phyloP scores from a whole-genome alignment of 2,113 vertebrate genomes.

The Dermatemys mawii region DNA sequence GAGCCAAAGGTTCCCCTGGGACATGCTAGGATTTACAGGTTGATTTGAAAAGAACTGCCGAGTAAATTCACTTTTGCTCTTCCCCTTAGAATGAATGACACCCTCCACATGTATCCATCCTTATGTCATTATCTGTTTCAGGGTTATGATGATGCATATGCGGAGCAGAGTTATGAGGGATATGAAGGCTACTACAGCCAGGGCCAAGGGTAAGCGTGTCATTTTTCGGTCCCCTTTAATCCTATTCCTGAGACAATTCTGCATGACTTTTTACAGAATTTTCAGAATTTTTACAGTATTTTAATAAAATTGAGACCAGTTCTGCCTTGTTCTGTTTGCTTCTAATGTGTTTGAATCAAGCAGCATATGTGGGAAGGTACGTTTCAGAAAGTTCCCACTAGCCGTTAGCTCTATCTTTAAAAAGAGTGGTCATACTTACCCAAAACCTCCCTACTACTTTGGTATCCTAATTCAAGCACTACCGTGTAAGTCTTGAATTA shows the following conservation, averaged over 20 bases:
- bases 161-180: constrained; percentile 90
- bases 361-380: not conserved
- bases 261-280: not conserved
- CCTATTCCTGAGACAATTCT: not conserved
- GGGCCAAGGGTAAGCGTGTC: constrained; percentile 88
- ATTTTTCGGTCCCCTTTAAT: not conserved
- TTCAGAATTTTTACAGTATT: not conserved
- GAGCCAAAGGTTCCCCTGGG: fast-evolving
- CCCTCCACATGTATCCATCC: not conserved
- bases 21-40: not conserved
- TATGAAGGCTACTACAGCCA: constrained; percentile 95
- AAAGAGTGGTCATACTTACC: not conserved
- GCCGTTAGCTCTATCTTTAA: not conserved
- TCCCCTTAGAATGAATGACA: not conserved
- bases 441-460: too few species aligned
- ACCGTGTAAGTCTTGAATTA: not conserved
- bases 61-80: not conserved
- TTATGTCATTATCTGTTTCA: constrained; percentile 52
- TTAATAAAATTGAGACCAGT: not conserved
- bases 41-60: not conserved
- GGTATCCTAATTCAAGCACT: not conserved
- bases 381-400: not conserved
- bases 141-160: constrained; percentile 92
- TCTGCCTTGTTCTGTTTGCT: not conserved
- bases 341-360: not conserved